phyloP scores from a whole-genome alignment of 1,140 invertebrate genomes.

The Ephestia elutella region DNA sequence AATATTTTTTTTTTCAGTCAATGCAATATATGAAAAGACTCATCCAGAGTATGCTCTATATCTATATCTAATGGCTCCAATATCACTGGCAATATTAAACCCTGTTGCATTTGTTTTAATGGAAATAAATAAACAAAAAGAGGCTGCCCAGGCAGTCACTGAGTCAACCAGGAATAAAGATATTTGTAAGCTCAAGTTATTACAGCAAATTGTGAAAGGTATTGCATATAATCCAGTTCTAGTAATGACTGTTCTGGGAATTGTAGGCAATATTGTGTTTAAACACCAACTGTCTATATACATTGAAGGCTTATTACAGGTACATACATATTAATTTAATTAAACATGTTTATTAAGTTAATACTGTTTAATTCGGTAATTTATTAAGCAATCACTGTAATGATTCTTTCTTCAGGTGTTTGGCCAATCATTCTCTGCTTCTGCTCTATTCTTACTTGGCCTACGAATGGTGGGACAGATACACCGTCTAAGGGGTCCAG shows the following conservation, averaged over 20 bases:
- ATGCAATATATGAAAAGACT: constrained; percentile 82
- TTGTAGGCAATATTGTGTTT: constrained; percentile 90
- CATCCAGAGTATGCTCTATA: constrained; percentile 94
- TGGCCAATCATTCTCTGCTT: constrained; percentile 91
- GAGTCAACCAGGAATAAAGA: constrained; percentile 20
- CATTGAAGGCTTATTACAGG: constrained; percentile 78
- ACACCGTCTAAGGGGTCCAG: constrained; percentile 82
- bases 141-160: constrained; percentile 33
- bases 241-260: constrained; percentile 94
- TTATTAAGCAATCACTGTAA: background rate
- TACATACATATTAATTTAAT: background rate
- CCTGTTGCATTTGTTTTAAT: constrained; percentile 93
- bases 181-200: constrained; percentile 39
- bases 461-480: constrained; percentile 95
- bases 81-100: constrained; percentile 94
- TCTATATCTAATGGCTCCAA: constrained; percentile 94
- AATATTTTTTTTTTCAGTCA: constrained; percentile 76
- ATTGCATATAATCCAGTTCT: constrained; percentile 92
- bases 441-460: constrained; percentile 92
- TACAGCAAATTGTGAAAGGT: constrained; percentile 75
- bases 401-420: constrained; percentile 76
- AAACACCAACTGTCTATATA: constrained; percentile 84
- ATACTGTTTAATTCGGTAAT: no score
- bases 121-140: constrained; percentile 85
- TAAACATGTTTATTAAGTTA: no score